Base-by-base conservation (phyloP, 2,797 vertebrate genomes). In the Diplodus sargus region DNA sequence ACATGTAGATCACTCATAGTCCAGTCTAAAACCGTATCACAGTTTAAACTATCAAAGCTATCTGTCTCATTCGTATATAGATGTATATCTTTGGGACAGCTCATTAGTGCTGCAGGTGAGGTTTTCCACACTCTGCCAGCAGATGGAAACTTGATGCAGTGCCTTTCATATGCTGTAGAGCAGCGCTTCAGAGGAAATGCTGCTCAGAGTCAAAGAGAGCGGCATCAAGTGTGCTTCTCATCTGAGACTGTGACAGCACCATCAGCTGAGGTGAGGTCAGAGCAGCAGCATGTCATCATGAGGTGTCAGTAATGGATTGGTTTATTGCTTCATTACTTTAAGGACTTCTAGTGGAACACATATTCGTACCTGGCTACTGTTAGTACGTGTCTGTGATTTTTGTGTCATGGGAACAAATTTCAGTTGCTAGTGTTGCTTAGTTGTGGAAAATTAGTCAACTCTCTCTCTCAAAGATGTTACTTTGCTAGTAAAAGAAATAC, bases 131-230 rank as follows among this genome's bases (percentile, higher is more conserved):
- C 17, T 61, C 42, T 23, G 11, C 18, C 42, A 28, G 23, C 14
- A 39, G 42, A 70, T 23, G 49, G 58, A 56, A 70, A 61, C 20
- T n/a, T 47, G 57, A 69, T 62, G 23, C n/a, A 39, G 9, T 14
- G 39, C 47, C 48, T 56, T 68, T 39, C 18, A 57, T 59, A 68
- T 76, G 34, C 45, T 52, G 10, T 11, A 25, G 60, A 62, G 60
- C 60, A 10, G 9, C 9, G 22, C 42, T 22, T 48, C 25, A 49
- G 52, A 57, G 20, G 39, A 30, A 16, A 5, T 15, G 43, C 61
- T 48, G 56, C 16, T 28, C 6, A 16, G 53, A 15, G 53, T 56
- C 16, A 28, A 15, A 28, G 14, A 25, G 53, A 28, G 23, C 15
- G 15, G 17, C n/a, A 39, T 39, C 39, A n/a, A 51, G n/a, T n/a